A percentile compares a stretch with the other conserved stretches of the same genome.
These are phyloP conservation scores for Drosophila kurseongensis DNA, from an alignment of 1,140 invertebrate genomes.

Conservation along the genomic window DNA sequence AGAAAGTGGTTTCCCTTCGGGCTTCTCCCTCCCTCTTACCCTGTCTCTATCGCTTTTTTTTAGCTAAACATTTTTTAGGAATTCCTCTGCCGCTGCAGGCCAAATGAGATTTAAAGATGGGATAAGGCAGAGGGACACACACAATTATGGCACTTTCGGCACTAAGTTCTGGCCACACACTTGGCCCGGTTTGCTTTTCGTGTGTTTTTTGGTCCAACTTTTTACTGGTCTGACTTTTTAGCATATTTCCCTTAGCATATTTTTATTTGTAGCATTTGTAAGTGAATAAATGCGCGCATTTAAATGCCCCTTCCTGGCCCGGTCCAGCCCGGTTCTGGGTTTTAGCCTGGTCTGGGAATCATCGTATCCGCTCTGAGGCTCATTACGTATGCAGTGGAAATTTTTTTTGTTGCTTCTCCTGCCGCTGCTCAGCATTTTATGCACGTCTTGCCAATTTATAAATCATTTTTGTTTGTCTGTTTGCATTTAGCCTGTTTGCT, in stretches of 20 bases:
- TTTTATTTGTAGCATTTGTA: constrained; percentile 83
- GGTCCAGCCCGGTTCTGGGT: constrained; percentile 38
- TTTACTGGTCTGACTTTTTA: constrained; percentile 64
- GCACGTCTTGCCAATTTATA: constrained; percentile 82
- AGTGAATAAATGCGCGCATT: constrained; percentile 82
- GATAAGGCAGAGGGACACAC: constrained; percentile 30
- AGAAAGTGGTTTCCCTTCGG: constrained; percentile 57
- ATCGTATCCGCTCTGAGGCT: constrained; percentile 50
- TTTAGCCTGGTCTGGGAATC: constrained; percentile 42
- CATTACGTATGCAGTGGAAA: constrained; percentile 81
- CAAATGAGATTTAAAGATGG: constrained; percentile 79
- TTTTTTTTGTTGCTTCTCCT: constrained; percentile 47
- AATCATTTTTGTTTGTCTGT: constrained; percentile 82
- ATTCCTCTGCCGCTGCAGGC: constrained; percentile 71
- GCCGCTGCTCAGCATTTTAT: constrained; percentile 74
- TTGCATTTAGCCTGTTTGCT: constrained; percentile 74
- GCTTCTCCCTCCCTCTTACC: not conserved
- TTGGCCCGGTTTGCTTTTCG: constrained; percentile 58
- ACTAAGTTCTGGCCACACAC: constrained; percentile 62
- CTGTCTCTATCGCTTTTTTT: constrained; percentile 12
- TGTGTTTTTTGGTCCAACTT: constrained; percentile 2
- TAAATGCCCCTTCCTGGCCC: constrained; percentile 74
- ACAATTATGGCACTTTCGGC: constrained; percentile 34
- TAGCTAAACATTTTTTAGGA: constrained; percentile 47
- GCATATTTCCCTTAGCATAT: constrained; percentile 78